Evolutionary conservation across 2,113 vertebrate genomes (phyloP).

Genomic region (Odontesthes bonariensis): DNA sequence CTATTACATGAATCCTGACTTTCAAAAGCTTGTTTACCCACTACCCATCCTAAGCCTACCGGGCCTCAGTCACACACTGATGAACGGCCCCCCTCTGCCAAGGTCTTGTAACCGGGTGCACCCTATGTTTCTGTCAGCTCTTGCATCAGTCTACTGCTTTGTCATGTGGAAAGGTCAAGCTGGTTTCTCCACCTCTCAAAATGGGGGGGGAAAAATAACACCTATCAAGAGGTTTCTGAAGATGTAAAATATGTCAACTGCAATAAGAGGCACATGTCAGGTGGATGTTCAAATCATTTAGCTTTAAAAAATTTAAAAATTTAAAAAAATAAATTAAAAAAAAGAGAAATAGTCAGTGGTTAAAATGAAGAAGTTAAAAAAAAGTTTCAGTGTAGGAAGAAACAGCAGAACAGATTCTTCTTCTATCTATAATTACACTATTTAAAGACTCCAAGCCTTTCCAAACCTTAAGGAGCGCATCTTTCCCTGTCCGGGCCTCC

Average conservation of each 20-base stretch:
- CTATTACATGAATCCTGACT: constrained; percentile 55
- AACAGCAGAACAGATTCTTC: neutral
- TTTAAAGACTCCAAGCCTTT: no score
- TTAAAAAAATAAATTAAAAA: no score
- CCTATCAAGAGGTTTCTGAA: constrained; percentile 51
- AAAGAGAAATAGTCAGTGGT: neutral
- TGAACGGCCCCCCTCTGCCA: constrained; percentile 36
- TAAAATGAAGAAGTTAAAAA: neutral
- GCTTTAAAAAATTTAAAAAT: neutral
- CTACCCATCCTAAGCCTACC: constrained; percentile 27
- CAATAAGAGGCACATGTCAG: constrained; percentile 28
- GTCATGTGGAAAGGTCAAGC: constrained; percentile 80
- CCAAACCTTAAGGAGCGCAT: no score
- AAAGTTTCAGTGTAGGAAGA: no score
- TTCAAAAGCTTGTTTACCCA: constrained; percentile 59
- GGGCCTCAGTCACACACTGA: constrained; percentile 41
- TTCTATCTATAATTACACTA: neutral
- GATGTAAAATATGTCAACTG: constrained; percentile 51
- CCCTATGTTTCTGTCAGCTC: constrained; percentile 66
- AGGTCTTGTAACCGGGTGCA: constrained; percentile 52
- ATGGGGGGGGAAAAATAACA: neutral
- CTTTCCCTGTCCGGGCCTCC: no score
- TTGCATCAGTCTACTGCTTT: constrained; percentile 57
- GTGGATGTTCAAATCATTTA: constrained; percentile 33
- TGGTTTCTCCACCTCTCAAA: constrained; percentile 60